Evolutionary conservation across 2,113 vertebrate genomes (phyloP).

Genomic region (Oplegnathus fasciatus): DNA sequence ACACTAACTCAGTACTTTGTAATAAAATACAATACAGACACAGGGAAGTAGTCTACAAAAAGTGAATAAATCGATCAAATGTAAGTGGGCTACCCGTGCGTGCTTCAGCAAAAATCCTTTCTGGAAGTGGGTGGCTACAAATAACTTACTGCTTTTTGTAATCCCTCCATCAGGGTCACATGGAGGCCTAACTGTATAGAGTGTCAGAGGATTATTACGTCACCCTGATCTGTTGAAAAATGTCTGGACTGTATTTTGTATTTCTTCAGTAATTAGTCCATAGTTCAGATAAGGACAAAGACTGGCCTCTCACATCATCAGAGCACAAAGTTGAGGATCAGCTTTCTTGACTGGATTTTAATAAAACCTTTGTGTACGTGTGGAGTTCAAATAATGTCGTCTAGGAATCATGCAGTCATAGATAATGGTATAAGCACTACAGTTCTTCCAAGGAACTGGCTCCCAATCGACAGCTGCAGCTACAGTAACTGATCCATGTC

Average conservation of each 20-base stretch:
- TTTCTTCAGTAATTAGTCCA: conserved; percentile 14
- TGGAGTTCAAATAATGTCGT: conserved; percentile 22
- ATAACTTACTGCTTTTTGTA: conserved; percentile 41
- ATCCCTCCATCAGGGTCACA: conserved; percentile 50
- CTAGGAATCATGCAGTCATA: conserved; percentile 31
- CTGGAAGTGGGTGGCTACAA: conserved; percentile 27
- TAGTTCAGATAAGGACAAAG: conserved; percentile 1
- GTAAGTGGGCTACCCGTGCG: neutral
- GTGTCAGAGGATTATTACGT: conserved; percentile 43
- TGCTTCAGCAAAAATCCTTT: conserved; percentile 26
- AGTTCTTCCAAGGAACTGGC: conserved; percentile 67
- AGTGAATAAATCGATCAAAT: neutral
- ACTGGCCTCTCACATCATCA: neutral
- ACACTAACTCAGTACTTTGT: neutral
- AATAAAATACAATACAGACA: neutral
- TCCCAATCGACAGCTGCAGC: conserved; percentile 46
- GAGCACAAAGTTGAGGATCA: neutral
- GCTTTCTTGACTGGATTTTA: neutral
- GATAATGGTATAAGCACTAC: conserved; percentile 60
- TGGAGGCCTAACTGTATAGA: conserved; percentile 16
- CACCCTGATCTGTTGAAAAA: conserved; percentile 35
- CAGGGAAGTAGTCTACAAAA: neutral
- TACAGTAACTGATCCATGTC: conserved; percentile 69
- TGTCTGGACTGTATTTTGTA: conserved; percentile 1
- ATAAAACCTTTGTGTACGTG: conserved; percentile 15